These are phyloP conservation scores for Drosophila emarginata DNA, from an alignment of 2,888 invertebrate species.

Conservation along the genomic window DNA sequence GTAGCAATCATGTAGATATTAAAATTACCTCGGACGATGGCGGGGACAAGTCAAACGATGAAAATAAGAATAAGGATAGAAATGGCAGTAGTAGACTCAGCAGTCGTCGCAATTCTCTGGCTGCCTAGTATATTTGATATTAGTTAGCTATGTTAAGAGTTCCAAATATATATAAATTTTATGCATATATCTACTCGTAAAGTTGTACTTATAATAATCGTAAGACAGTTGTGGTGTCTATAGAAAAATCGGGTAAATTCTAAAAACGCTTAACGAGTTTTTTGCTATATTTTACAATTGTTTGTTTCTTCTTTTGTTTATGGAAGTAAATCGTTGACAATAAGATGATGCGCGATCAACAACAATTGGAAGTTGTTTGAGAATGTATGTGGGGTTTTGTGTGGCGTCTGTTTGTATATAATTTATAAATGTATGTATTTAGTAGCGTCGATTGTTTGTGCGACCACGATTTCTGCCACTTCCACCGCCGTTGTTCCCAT, in stretches of 20 bases:
- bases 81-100: constrained; percentile 37
- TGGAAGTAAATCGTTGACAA: constrained; percentile 17
- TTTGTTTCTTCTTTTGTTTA: background rate
- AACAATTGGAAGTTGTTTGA: constrained; percentile 16
- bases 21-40: background rate
- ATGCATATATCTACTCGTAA: constrained; percentile 6
- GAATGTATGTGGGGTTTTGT: constrained; percentile 25
- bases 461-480: constrained; percentile 63
- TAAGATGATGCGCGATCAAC: constrained; percentile 15
- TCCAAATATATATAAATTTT: constrained; percentile 22
- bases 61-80: constrained; percentile 26
- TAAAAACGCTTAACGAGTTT: background rate
- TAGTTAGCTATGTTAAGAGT: constrained; percentile 19
- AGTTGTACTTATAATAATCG: background rate
- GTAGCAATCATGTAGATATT: constrained; percentile 29
- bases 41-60: background rate
- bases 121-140: constrained; percentile 36
- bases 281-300: constrained; percentile 5
- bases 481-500: constrained; percentile 48
- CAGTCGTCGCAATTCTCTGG: constrained; percentile 67
- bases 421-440: constrained; percentile 29
- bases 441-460: constrained; percentile 76
- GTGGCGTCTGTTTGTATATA: constrained; percentile 29
- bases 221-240: background rate
- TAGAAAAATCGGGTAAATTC: background rate